Conservation (phyloP, 2,888 invertebrate genomes). For the Hypomecis punctinalis region DNA sequence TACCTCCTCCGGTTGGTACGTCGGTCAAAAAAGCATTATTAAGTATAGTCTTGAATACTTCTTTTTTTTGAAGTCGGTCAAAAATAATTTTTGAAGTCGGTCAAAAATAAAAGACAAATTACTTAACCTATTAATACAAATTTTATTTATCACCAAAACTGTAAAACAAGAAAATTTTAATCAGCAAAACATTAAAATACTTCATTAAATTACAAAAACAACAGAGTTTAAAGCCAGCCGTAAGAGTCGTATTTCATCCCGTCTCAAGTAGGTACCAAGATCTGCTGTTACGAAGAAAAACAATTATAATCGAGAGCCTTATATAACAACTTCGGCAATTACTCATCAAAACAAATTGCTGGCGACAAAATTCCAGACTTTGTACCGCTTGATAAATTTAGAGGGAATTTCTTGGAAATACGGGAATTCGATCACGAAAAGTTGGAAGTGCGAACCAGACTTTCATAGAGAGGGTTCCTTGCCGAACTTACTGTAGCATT, state of each 20-base stretch:
- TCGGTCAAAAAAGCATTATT: too few species aligned
- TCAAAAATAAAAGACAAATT: too few species aligned
- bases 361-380: constrained; percentile 28
- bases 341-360: constrained; percentile 26
- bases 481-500: too few species aligned
- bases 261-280: background rate
- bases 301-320: constrained; percentile 9
- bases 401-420: background rate
- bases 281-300: background rate
- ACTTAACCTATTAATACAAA: too few species aligned
- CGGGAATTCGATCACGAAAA: background rate
- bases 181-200: too few species aligned
- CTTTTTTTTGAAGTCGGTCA: too few species aligned
- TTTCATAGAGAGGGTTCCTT: too few species aligned
- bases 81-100: too few species aligned
- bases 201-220: background rate
- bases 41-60: too few species aligned
- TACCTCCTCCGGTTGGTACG: too few species aligned
- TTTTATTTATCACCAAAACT: too few species aligned
- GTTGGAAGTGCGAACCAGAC: background rate
- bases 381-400: background rate
- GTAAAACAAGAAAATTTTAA: too few species aligned
- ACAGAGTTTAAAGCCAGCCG: background rate
- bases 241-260: constrained; percentile 3
- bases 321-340: constrained; percentile 34